Evolutionary conservation across 2,888 invertebrate species (phyloP).

Genomic region (Trichogramma evanescens): DNA sequence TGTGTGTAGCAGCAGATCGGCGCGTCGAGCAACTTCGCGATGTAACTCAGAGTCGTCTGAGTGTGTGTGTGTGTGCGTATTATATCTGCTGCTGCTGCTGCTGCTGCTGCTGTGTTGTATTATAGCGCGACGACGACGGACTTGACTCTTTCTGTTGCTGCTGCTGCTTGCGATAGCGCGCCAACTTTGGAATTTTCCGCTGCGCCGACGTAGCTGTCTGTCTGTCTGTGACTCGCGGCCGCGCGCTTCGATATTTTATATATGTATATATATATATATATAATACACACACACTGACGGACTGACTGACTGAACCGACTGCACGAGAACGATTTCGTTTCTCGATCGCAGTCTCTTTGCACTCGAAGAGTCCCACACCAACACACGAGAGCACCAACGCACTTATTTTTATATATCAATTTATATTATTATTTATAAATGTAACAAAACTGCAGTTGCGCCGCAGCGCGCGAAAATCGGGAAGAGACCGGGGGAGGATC

Average conservation of each 20-base stretch:
- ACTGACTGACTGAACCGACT: too few relatives aligned
- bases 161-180: slow-evolving; percentile 4
- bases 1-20: slow-evolving; percentile 11
- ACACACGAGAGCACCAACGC: neutral
- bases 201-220: neutral
- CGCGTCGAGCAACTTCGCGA: neutral
- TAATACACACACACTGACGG: too few relatives aligned
- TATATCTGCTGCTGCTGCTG: neutral
- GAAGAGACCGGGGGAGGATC: too few relatives aligned
- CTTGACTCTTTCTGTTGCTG: neutral
- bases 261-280: too few relatives aligned
- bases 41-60: slow-evolving; percentile 1
- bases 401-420: too few relatives aligned
- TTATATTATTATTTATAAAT: too few relatives aligned
- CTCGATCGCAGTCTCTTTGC: neutral
- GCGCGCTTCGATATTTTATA: neutral
- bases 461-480: too few relatives aligned
- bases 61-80: neutral
- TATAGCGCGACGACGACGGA: neutral
- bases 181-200: slow-evolving; percentile 13
- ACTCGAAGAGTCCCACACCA: neutral
- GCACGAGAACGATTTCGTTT: neutral
- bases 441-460: too few relatives aligned
- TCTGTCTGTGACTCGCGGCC: neutral
- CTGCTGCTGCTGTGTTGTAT: neutral